These are phyloP conservation scores for Macquaria australasica DNA, from an alignment of 2,113 vertebrate genomes.

Conservation along the genomic window DNA sequence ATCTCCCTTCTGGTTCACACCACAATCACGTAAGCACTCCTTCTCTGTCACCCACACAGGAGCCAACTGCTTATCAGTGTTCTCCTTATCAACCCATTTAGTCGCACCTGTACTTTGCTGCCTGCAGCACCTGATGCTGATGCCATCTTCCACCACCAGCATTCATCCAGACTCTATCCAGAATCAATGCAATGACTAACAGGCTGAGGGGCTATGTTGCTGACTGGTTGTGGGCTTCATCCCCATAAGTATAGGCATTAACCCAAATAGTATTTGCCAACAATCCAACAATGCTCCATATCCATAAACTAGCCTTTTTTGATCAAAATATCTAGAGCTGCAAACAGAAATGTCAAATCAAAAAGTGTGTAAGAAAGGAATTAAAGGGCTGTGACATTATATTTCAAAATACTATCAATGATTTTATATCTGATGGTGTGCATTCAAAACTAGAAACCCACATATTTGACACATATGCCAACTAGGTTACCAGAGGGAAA, in stretches of 20 bases:
- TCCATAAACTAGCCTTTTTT: not conserved
- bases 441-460: conserved; percentile 7
- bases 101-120: conserved; percentile 14
- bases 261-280: not conserved
- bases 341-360: not conserved
- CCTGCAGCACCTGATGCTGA: conserved; percentile 5
- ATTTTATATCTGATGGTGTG: not conserved
- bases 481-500: conserved; percentile 14
- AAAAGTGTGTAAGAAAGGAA: not conserved
- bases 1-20: not conserved
- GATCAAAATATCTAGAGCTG: not conserved
- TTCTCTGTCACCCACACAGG: not conserved
- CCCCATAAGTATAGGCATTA: not conserved
- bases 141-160: conserved; percentile 13
- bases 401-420: not conserved
- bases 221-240: conserved; percentile 8
- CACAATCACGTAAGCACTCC: not conserved
- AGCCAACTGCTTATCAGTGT: conserved; percentile 18
- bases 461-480: conserved; percentile 9
- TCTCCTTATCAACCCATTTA: conserved; percentile 15
- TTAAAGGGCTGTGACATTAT: not conserved
- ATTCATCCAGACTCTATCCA: conserved; percentile 8
- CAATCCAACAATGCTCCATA: not conserved
- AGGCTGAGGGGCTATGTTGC: conserved; percentile 3
- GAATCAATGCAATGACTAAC: conserved; percentile 18